Percentiles rank a stretch among this genome's conserved stretches.
phyloP scores from a whole-genome alignment of 2,113 vertebrate genomes.

The Poicephalus meyeri region DNA sequence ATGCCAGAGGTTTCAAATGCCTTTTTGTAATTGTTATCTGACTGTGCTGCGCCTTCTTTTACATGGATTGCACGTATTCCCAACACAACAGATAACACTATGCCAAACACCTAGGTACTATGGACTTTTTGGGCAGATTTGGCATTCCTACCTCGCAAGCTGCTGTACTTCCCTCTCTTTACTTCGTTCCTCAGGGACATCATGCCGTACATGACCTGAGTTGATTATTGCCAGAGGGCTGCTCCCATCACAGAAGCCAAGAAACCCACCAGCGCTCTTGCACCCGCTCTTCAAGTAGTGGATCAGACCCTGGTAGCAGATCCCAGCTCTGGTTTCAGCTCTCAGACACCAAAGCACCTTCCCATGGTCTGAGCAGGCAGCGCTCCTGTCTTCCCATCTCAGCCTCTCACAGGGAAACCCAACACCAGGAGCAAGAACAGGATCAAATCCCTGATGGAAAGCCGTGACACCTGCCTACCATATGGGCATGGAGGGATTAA shows the following conservation, averaged over 20 bases:
- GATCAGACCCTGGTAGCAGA: not conserved
- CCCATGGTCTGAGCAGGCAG: not conserved
- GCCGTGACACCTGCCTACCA: slow-evolving; percentile 17
- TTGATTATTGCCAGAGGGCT: not conserved
- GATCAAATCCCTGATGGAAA: slow-evolving; percentile 45
- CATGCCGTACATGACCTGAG: not conserved
- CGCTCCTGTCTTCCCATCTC: not conserved
- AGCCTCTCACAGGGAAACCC: slow-evolving; percentile 45
- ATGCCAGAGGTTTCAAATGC: not conserved
- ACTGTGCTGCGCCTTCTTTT: not conserved
- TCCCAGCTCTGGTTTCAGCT: not conserved
- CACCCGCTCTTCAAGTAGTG: not conserved
- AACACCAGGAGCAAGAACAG: slow-evolving; percentile 51
- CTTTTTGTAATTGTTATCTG: not conserved
- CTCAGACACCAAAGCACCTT: not conserved
- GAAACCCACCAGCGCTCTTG: not conserved
- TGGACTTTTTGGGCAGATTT: not conserved
- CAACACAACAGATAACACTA: not conserved
- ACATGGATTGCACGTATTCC: not conserved
- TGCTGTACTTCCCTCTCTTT: slow-evolving; percentile 26
- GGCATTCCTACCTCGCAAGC: slow-evolving; percentile 70
- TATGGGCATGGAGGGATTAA: slow-evolving; percentile 53
- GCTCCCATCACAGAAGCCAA: not conserved
- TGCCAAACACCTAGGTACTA: not conserved
- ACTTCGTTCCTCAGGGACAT: slow-evolving; percentile 59